Evolutionary conservation across 2,113 vertebrate genomes (phyloP).

Genomic region (Alligator sinensis): DNA sequence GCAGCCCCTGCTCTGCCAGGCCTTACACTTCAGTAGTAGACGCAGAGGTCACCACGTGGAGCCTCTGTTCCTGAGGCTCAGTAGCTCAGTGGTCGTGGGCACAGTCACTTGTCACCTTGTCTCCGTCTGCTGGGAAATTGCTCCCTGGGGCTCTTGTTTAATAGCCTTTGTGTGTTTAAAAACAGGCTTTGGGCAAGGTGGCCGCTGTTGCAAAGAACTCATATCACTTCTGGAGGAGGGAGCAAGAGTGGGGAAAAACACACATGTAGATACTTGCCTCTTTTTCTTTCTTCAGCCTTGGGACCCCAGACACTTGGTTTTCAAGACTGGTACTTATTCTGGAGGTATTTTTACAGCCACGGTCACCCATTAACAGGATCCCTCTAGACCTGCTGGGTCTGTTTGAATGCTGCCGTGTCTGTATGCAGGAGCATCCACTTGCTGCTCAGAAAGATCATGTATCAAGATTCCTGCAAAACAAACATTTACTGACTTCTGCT

Average conservation of each 20-base stretch:
- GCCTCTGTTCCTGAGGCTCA: not conserved
- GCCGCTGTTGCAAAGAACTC: not conserved
- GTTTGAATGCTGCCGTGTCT: not conserved
- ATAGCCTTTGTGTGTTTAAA: not conserved
- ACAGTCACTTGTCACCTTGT: not conserved
- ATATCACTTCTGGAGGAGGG: not conserved
- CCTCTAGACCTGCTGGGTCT: not conserved
- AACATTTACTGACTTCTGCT: not conserved
- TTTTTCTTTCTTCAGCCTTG: not conserved
- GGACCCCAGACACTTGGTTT: not conserved
- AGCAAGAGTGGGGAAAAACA: not conserved
- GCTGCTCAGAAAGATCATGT: not conserved
- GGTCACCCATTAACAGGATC: not conserved
- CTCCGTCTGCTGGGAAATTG: not conserved
- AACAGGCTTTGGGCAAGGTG: not conserved
- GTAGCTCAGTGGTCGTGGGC: not conserved
- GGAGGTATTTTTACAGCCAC: not conserved
- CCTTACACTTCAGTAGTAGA: not conserved
- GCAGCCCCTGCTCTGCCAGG: not conserved
- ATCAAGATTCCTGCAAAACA: not conserved
- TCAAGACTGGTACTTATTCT: not conserved
- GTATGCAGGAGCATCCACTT: not conserved
- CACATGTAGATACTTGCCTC: not conserved
- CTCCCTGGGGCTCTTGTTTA: not conserved
- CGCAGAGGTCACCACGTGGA: not conserved